Base-by-base conservation (phyloP, 2,888 invertebrate genomes). In the Pollenia amentaria region DNA sequence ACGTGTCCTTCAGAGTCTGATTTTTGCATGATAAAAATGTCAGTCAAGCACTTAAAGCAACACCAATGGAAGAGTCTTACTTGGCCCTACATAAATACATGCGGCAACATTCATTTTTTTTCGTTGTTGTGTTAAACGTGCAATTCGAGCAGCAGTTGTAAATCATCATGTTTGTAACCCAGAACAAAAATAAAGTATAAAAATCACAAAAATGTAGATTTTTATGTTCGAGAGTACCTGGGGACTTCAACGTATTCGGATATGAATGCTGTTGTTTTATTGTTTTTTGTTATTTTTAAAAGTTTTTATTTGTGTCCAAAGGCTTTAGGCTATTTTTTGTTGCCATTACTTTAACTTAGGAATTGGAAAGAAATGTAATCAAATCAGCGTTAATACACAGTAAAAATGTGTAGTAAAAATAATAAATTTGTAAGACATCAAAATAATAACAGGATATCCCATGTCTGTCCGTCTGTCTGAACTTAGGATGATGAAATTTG, bases 21-120 rank as follows among this genome's bases (percentile, higher is more conserved):
- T 57, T 82, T 67, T 44, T 65, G 46, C 70, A 70, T 57, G 77
- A 70, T 55, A 57, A 55, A 83, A 77, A 69, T 83, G 82, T 75
- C 75, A 69, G 82, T 69, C 75, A 73, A 67, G 75, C 69, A 75
- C 67, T 60, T 73, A 51, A 29, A 55, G 55, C 51, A 60, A 42
- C 38, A 46, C 53, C 51, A 53, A 53, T 53, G 12, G 6, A 3
- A 29, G 29, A 29, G 14, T 44, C 21, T 18, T 51, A 21, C n/a
- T 51, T 60, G 48, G 42, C 69, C 40, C 57, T 48, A 60, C 14
- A 57, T n/a, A 48, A 14, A 78, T 18, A 64, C 29, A 40, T 46
- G 53, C 55, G 55, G 53, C 44, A 65, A 77, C 12, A 40, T n/a
- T 3, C 8, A 62, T 9, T 11, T 10, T 18, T 38, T 42, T 64